Percentiles rank a stretch among this genome's conserved stretches.
phyloP scores from a whole-genome alignment of 2,888 invertebrate genomes.

The Digitonthophagus gazella region DNA sequence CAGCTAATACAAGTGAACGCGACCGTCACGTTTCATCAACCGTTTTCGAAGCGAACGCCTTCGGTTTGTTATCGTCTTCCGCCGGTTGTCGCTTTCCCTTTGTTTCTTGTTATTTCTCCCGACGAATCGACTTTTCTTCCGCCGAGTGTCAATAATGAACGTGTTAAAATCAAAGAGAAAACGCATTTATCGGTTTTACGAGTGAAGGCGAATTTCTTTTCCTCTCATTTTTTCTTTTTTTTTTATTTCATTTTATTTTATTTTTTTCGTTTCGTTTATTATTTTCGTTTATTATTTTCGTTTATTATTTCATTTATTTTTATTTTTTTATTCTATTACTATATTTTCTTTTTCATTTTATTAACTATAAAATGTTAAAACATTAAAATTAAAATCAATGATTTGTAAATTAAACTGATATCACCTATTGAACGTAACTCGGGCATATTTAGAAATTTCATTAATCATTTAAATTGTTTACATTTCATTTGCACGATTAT shows the following conservation, averaged over 20 bases:
- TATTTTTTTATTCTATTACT: not conserved
- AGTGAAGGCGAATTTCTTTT: not conserved
- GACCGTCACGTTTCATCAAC: not conserved
- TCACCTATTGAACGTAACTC: not conserved
- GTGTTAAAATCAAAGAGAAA: slow-evolving; percentile 11
- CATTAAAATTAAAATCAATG: not conserved
- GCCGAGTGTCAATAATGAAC: slow-evolving; percentile 6
- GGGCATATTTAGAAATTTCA: not conserved
- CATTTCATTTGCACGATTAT: not conserved
- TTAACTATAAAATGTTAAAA: not conserved
- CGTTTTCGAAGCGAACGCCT: not conserved
- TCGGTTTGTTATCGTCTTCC: slow-evolving; percentile 10
- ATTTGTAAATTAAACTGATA: not conserved
- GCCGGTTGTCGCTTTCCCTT: not conserved
- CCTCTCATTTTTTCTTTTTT: not conserved
- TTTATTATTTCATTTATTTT: too few relatives aligned
- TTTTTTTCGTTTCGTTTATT: not conserved
- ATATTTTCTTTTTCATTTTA: not conserved
- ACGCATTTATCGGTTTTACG: slow-evolving; percentile 7
- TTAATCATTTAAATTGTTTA: not conserved
- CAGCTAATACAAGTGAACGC: slow-evolving; percentile 4
- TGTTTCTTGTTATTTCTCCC: not conserved
- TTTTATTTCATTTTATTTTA: not conserved
- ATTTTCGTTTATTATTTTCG: not conserved
- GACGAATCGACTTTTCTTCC: not conserved